Conservation (phyloP, 2,113 vertebrate species). For the Triplophysa rosa region DNA sequence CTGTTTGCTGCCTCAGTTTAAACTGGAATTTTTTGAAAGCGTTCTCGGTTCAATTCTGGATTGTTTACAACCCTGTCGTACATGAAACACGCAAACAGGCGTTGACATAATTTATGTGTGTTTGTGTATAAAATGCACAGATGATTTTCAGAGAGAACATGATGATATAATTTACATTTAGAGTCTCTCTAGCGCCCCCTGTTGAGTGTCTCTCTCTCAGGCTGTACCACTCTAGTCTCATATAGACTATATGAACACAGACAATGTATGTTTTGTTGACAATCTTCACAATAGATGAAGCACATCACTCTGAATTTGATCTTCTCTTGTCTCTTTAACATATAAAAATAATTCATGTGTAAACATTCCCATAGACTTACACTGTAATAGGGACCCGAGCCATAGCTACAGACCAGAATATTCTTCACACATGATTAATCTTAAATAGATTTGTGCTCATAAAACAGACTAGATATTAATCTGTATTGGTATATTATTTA, state of each 20-base stretch:
- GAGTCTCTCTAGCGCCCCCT: slow-evolving; percentile 43
- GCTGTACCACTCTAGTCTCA: slow-evolving; percentile 50
- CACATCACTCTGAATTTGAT: not conserved
- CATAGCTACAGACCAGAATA: not conserved
- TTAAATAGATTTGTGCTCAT: too few species aligned
- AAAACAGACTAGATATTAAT: too few species aligned
- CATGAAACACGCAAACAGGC: not conserved
- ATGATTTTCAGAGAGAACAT: not conserved
- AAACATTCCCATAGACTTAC: not conserved
- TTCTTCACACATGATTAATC: not conserved
- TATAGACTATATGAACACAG: not conserved
- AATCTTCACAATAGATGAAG: not conserved
- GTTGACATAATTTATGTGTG: not conserved
- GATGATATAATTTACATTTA: slow-evolving; percentile 23
- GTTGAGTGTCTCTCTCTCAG: slow-evolving; percentile 45
- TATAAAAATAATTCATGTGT: too few species aligned
- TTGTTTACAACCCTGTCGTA: not conserved
- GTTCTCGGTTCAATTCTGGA: not conserved
- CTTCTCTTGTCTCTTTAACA: too few species aligned
- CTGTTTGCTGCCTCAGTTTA: too few species aligned
- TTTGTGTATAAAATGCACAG: not conserved
- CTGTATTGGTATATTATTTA: too few species aligned
- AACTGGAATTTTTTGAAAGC: too few species aligned
- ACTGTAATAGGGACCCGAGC: too few species aligned
- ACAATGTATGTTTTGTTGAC: not conserved